These are phyloP conservation scores for Cinclus cinclus DNA, from an alignment of 2,113 vertebrate species.

Conservation along the genomic window DNA sequence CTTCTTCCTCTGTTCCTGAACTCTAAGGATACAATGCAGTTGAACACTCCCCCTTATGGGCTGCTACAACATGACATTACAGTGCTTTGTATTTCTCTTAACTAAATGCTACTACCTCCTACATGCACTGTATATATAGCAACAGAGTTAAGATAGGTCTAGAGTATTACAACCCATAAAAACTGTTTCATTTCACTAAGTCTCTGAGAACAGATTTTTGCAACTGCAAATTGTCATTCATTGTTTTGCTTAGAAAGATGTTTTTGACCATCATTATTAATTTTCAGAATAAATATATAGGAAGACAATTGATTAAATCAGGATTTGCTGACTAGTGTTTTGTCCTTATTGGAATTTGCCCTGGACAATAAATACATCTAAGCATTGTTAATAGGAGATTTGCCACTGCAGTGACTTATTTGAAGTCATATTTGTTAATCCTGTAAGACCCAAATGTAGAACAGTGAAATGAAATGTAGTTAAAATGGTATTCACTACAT, in stretches of 20 bases:
- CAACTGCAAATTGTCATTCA: background rate
- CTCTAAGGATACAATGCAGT: background rate
- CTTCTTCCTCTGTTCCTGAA: background rate
- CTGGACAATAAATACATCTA: background rate
- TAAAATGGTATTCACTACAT: background rate
- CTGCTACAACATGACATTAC: background rate
- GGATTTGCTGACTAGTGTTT: background rate
- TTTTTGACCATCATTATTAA: background rate
- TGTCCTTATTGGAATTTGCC: background rate
- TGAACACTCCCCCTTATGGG: conserved; percentile 38
- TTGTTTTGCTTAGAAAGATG: background rate
- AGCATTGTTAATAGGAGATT: background rate
- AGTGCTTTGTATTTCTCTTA: background rate
- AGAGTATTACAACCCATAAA: background rate
- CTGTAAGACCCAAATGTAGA: background rate
- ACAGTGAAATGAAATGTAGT: background rate
- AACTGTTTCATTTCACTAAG: background rate
- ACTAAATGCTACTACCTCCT: background rate
- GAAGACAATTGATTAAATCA: background rate
- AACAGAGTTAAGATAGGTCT: background rate
- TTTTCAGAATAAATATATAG: background rate
- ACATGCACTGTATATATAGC: background rate
- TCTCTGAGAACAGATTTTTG: background rate
- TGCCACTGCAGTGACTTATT: background rate
- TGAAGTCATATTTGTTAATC: background rate